Conservation (phyloP, 1,140 invertebrate species). For the Vollenhovia emeryi region DNA sequence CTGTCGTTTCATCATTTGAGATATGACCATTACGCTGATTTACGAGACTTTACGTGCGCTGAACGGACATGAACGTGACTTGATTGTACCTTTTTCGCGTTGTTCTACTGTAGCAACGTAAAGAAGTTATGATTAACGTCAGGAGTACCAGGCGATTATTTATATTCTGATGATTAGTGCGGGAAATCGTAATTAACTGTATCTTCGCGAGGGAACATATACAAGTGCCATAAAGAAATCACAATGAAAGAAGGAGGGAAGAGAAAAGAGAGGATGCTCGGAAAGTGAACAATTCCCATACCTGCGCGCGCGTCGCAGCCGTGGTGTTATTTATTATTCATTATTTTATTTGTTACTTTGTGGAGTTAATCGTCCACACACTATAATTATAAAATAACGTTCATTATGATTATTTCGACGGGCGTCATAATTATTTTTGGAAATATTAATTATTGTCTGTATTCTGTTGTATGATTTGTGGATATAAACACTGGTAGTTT, state of each 20-base stretch:
- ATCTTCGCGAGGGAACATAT: background rate
- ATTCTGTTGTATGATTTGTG: background rate
- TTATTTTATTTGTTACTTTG: background rate
- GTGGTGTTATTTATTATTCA: conserved; percentile 2
- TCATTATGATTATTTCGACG: background rate
- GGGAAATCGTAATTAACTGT: background rate
- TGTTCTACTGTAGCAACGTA: background rate
- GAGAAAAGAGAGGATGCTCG: background rate
- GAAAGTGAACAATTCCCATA: background rate
- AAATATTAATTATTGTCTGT: conserved; percentile 15
- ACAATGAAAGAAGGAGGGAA: background rate
- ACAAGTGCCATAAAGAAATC: background rate
- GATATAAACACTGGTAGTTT: conserved; percentile 2
- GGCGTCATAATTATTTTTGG: background rate
- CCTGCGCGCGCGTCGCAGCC: background rate
- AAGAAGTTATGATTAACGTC: background rate
- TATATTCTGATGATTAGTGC: background rate
- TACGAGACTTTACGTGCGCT: background rate
- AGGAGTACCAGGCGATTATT: background rate
- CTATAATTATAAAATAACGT: conserved; percentile 3
- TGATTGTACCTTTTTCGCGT: background rate
- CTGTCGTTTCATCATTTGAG: background rate
- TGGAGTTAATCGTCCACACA: background rate
- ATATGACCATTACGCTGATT: background rate
- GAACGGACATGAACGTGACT: background rate